phyloP scores from a whole-genome alignment of 2,797 vertebrate genomes.

The Synanceia verrucosa region DNA sequence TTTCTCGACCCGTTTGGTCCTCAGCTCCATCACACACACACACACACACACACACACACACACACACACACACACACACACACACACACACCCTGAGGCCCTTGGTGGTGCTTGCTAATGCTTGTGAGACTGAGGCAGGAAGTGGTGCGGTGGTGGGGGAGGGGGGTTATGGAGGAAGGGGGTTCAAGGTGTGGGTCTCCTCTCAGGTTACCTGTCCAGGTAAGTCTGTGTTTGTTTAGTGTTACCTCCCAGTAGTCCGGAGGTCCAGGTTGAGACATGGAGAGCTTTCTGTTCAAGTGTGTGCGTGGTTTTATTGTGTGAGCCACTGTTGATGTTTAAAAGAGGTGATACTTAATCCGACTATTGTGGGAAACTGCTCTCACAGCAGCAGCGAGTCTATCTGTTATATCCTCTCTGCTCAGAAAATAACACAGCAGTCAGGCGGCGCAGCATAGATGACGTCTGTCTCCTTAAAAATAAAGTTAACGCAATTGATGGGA shows the following conservation, averaged over 20 bases:
- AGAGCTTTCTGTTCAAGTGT: slow-evolving; percentile 40
- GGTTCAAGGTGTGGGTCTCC: slow-evolving; percentile 55
- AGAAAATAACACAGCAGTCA: slow-evolving; percentile 33
- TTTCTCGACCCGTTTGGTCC: slow-evolving; percentile 41
- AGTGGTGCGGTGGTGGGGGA: slow-evolving; percentile 19
- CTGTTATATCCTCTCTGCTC: background rate
- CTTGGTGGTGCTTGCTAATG: slow-evolving; percentile 44
- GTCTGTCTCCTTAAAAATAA: slow-evolving; percentile 63
- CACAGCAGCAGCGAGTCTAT: slow-evolving; percentile 3
- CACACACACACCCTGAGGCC: slow-evolving; percentile 57
- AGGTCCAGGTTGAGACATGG: slow-evolving; percentile 65
- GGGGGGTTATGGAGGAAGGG: slow-evolving; percentile 5
- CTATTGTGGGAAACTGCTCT: slow-evolving; percentile 27
- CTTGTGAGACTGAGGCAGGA: slow-evolving; percentile 57
- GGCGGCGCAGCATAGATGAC: background rate
- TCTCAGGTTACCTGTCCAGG: slow-evolving; percentile 85
- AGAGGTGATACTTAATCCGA: slow-evolving; percentile 53
- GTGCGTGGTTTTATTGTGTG: slow-evolving; percentile 31
- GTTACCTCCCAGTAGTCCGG: slow-evolving; percentile 66
- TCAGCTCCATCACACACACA: slow-evolving; percentile 65
- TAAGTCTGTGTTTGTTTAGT: slow-evolving; percentile 86
- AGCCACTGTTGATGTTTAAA: slow-evolving; percentile 53
- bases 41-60: slow-evolving; percentile 33
- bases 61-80: slow-evolving; percentile 46
- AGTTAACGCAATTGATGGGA: slow-evolving; percentile 36